A percentile compares a stretch with the other conserved stretches of the same genome.
Conservation (phyloP, 2,113 vertebrate species). For the Brevimyrus niger region DNA sequence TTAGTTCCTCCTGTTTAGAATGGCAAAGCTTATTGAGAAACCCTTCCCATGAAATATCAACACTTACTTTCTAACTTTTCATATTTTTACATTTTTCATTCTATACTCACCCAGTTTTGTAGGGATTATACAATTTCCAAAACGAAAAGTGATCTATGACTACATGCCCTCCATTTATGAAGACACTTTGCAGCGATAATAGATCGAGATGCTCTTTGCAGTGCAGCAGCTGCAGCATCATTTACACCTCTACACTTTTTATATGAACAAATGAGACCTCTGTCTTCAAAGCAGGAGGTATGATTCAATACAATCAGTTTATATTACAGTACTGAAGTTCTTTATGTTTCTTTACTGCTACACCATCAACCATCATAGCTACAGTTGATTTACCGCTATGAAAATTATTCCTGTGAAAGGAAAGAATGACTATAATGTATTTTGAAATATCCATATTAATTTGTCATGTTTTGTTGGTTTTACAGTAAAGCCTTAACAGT, state of each 20-base stretch:
- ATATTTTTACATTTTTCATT: not conserved
- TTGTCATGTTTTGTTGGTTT: not conserved
- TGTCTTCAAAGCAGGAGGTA: not conserved
- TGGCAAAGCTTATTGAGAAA: not conserved
- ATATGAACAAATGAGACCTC: not conserved
- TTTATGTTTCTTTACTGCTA: not conserved
- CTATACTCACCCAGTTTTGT: not conserved
- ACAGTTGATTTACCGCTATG: not conserved
- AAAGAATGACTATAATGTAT: not conserved
- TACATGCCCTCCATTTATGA: not conserved
- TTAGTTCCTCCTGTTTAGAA: not conserved
- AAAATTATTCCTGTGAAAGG: not conserved
- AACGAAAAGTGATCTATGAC: not conserved
- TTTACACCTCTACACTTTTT: not conserved
- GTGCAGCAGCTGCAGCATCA: not conserved
- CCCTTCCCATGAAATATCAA: not conserved
- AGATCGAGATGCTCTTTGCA: not conserved
- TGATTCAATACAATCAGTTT: not conserved
- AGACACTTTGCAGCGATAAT: not conserved
- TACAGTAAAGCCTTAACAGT: constrained; percentile 4
- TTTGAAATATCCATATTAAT: not conserved
- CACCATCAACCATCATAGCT: not conserved
- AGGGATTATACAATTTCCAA: constrained; percentile 7
- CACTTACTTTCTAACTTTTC: not conserved
- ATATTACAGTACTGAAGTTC: constrained; percentile 13